A percentile compares a stretch with the other conserved stretches of the same genome.
Evolutionary conservation across 2,113 vertebrate genomes (phyloP).

Genomic region (Ageneiosus marmoratus): DNA sequence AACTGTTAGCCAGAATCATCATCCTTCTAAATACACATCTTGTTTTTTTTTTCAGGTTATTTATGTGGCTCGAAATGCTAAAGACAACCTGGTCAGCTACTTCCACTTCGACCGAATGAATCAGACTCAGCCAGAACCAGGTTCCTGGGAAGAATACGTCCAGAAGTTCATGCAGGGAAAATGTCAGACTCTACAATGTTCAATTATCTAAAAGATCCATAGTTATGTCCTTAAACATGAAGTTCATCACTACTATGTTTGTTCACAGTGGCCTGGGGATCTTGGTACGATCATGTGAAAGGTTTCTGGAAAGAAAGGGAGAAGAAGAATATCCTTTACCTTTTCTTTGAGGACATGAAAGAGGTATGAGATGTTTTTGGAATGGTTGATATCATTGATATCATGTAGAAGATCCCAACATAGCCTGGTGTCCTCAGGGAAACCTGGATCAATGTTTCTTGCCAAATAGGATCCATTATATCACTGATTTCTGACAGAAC

Average conservation of each 20-base stretch:
- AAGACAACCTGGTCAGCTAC: slow-evolving; percentile 86
- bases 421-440: no score
- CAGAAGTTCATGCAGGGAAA: slow-evolving; percentile 79
- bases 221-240: background rate
- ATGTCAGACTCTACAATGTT: slow-evolving; percentile 61
- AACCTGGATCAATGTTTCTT: background rate
- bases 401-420: background rate
- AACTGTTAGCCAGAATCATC: no score
- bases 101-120: slow-evolving; percentile 87
- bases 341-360: slow-evolving; percentile 91
- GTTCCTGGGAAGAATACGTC: slow-evolving; percentile 80
- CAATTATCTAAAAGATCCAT: background rate
- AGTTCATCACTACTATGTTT: background rate
- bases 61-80: slow-evolving; percentile 87
- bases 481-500: no score
- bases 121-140: slow-evolving; percentile 72
- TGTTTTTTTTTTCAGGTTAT: slow-evolving; percentile 70
- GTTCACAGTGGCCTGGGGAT: slow-evolving; percentile 70
- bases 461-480: no score
- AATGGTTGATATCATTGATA: no score
- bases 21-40: background rate
- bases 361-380: slow-evolving; percentile 72
- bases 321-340: slow-evolving; percentile 79
- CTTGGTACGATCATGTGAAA: slow-evolving; percentile 88
- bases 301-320: slow-evolving; percentile 81